Base-by-base conservation (phyloP, 2,113 vertebrate species). In the Lophochroa leadbeateri region DNA sequence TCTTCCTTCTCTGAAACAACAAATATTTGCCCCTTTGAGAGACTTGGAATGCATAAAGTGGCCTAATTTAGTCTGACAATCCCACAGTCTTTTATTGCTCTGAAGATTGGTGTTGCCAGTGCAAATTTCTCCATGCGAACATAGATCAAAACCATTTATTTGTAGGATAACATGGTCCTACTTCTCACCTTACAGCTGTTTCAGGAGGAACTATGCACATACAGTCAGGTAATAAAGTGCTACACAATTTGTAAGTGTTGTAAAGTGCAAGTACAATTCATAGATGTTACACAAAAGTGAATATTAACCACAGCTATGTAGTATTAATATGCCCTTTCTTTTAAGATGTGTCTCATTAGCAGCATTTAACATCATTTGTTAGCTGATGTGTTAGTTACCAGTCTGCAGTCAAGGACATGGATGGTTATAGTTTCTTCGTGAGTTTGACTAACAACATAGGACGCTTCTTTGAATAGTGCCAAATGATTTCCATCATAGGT, bases 401-500 rank as follows among this genome's bases (percentile, higher is more conserved):
- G 98, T 75, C 98, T 98, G 97, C 99, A 99, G 95, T 99, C 98
- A 58, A 98, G 98, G 70, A 99, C 97, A 13, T 98, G 98, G 71
- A 99, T 97, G 11, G 98, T 98, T 94, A 99, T 89, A 3, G 98
- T 99, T 95, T 99, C 99, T 11, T 99, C 98, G 44, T 79, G 98
- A 63, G 98, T 98, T 88, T 98, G 98, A 89, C 98, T 98, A 84
- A 99, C 96, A 75, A 99, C 81, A 37, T 99, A 99, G 9, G 98
- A 98, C 46, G 99, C 99, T 69, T 99, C 99, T 95, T 99, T 99
- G 97, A 98, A 99, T 90, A 99, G 92, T 65, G 98, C 98, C 72
- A 98, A 94, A 2, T 98, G 98, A 97, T 98, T 99, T 53, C 99
- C 99, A 88, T 99, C 99, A 43, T 99, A 99, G 12, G 99, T 99